phyloP scores from a whole-genome alignment of 2,888 invertebrate genomes.

The Xylota sylvarum region DNA sequence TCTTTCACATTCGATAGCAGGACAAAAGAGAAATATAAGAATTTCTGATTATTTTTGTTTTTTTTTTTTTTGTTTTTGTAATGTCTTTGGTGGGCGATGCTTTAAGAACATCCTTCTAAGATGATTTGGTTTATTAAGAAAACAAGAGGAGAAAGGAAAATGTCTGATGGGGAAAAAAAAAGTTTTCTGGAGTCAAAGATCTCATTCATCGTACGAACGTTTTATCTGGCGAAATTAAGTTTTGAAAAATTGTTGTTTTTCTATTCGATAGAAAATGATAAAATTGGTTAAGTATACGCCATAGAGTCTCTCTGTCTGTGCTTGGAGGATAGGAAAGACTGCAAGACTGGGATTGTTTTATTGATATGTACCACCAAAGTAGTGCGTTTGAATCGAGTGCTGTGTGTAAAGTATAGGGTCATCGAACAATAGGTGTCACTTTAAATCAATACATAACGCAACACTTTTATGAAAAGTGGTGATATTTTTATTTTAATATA shows the following conservation, averaged over 20 bases:
- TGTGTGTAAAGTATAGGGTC: no score
- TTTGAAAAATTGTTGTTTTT: not conserved
- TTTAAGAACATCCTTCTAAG: no score
- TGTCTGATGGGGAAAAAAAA: no score
- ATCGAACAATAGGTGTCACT: no score
- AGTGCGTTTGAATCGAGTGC: no score
- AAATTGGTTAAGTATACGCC: not conserved
- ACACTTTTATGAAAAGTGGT: no score
- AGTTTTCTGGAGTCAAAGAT: not conserved
- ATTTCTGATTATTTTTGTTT: no score
- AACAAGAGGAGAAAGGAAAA: not conserved
- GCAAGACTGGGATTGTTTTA: no score
- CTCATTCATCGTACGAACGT: not conserved
- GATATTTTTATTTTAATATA: no score
- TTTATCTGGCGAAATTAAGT: not conserved
- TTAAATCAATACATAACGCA: no score
- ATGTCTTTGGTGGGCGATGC: not conserved
- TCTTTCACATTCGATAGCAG: not conserved
- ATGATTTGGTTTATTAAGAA: slow-evolving; percentile 21
- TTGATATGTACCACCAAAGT: no score
- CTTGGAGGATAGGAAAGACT: no score
- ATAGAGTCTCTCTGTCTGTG: not conserved
- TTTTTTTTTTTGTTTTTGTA: not conserved
- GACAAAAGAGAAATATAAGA: not conserved
- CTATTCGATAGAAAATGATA: not conserved